phyloP scores from a whole-genome alignment of 2,888 invertebrate genomes.

The Spisula subtruncata region DNA sequence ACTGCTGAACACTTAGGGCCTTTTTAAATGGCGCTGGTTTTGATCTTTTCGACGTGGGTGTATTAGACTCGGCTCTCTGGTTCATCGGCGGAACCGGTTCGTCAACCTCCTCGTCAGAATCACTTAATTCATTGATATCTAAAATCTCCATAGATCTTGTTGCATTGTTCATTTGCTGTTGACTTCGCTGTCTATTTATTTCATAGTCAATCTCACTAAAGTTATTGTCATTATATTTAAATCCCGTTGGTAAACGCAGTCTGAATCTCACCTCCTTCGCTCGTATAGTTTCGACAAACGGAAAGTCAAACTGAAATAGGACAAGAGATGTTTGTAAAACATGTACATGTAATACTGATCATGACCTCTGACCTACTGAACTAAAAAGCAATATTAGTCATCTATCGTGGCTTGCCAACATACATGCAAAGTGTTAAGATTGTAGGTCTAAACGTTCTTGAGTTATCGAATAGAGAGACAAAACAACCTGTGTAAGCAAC shows the following conservation, averaged over 20 bases:
- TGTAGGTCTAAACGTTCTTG: too few species aligned
- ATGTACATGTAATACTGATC: too few species aligned
- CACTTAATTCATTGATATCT: constrained; percentile 74
- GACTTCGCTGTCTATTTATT: constrained; percentile 71
- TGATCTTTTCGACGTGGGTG: constrained; percentile 32
- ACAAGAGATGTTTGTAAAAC: not conserved
- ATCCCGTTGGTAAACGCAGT: constrained; percentile 81
- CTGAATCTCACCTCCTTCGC: constrained; percentile 84
- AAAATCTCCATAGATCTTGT: constrained; percentile 71
- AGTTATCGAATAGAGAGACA: too few species aligned
- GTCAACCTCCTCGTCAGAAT: constrained; percentile 44
- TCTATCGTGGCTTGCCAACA: too few species aligned
- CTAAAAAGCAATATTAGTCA: too few species aligned
- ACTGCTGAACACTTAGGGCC: constrained; percentile 63
- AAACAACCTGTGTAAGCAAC: too few species aligned
- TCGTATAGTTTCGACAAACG: constrained; percentile 83
- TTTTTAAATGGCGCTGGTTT: constrained; percentile 60
- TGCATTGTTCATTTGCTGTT: constrained; percentile 41
- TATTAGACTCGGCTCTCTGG: constrained; percentile 33
- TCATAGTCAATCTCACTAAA: constrained; percentile 85
- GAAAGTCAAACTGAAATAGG: constrained; percentile 85
- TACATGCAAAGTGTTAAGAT: too few species aligned
- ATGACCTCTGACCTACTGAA: too few species aligned
- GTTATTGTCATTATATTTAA: constrained; percentile 83
- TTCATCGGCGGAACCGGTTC: too few species aligned